Evolutionary conservation across 2,113 vertebrate genomes (phyloP), one percentile per base, ranked within the genome.

Genomic region (Ctenomys sociabilis): DNA sequence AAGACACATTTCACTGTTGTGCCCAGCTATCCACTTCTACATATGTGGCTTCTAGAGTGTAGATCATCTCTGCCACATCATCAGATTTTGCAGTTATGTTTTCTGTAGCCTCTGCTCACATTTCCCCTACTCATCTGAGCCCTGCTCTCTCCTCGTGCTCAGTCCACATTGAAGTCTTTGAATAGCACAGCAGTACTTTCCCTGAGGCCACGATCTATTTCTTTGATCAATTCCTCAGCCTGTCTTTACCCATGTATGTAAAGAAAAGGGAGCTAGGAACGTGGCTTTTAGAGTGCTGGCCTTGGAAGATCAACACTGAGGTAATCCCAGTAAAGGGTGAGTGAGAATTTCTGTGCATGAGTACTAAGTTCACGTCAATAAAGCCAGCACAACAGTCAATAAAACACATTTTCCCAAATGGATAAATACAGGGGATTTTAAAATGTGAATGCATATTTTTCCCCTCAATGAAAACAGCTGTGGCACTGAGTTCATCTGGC

Each of bases 401-500:
- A 86, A 80, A 73, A 75, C 64, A 85, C 95, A n/a, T 97, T 97
- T 96, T 52, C 75, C 68, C 87, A 91, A 73, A 88, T 68, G 95
- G 40, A 11, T 91, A 94, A 96, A 93, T 96, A 77, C 75, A 84
- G 85, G 82, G 96, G 85, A 95, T 97, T 91, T 85, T 85, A 70
- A 95, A 96, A 94, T 84, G 88, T 10, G 63, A 95, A 97, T 97
- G 91, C 68, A 30, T 89, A 97, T 64, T 97, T 95, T 95, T 70
- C 93, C 95, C 93, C 59, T 93, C 95, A 63, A 37, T 85, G 64
- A 59, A 70, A 97, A 93, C 95, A 98, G 96, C 97, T 98, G 95
- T 86, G 84, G 91, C 75, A 16, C 45, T 78, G 64, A 88, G 95
- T 95, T 97, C 96, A 96, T 94, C 95, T 95, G 96, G 95, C 90